Evolutionary conservation across 2,888 invertebrate species (phyloP), one percentile per base, ranked within the genome.

Genomic region (Andrena haemorrhoa): DNA sequence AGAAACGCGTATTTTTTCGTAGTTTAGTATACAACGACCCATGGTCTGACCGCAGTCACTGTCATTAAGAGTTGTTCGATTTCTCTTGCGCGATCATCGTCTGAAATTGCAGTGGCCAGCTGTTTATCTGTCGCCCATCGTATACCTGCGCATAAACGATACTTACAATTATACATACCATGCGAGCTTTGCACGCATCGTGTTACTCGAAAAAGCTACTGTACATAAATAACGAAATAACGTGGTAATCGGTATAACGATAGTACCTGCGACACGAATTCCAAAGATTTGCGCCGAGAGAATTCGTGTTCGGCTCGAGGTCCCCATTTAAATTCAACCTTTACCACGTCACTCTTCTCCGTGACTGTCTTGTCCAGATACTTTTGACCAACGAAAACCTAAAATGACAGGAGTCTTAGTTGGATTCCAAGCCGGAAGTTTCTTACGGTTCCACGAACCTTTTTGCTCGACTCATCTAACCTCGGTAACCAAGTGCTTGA

Each of bases 241-340:
- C 2, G 8, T 51, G 16, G 12, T 51, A n/a, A 56, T 23, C 23
- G 12, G 23, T 20, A 12, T 12, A 56, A 56, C 16, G 16, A 41
- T n/a, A 7, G 88, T 92, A 95, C 95, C 93, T 94, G 90, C 0
- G 95, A 95, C 88, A 95, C 93, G 91, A 95, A 95, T 31, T 95
- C 93, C 12, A 96, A 91, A 2, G 95, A 86, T 26, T 93, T 92
- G 51, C 94, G 91, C 84, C 94, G 94, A 0, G 95, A 94, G 12
- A 95, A 86, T 86, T 96, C 96, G 56, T 94, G 91, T 0, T 90
- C 88, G 0, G 96, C 95, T 56, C 96, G 91, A 49, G 93, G 92
- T 16, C 96, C 96, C 96, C 96, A 96, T 70, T 93, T 92, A 81
- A 95, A 95, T 0, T 94, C 93, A 56, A 92, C 84, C 76, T 92